phyloP scores from a whole-genome alignment of 2,888 invertebrate genomes.

The Sisyra nigra region DNA sequence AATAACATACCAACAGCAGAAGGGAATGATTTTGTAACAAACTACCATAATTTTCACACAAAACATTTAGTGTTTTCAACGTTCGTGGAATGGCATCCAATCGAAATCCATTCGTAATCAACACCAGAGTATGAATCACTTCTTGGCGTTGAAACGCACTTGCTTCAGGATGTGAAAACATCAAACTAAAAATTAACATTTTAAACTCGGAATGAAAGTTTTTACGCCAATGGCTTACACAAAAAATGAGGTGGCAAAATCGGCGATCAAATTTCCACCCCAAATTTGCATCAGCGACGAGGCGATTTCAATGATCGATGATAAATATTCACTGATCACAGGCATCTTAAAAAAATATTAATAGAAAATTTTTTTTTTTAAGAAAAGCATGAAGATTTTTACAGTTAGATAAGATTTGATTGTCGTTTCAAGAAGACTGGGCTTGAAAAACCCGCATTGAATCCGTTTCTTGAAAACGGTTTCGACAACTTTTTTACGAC shows the following conservation, averaged over 20 bases:
- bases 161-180: constrained; percentile 3
- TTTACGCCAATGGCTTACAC: constrained; percentile 27
- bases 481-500: constrained; percentile 43
- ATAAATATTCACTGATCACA: constrained; percentile 34
- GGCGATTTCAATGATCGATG: constrained; percentile 36
- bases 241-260: constrained; percentile 42
- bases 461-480: constrained; percentile 44
- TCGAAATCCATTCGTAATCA: constrained; percentile 15
- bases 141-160: constrained; percentile 4
- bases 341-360: constrained; percentile 10
- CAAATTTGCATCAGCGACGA: constrained; percentile 34
- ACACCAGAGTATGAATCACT: constrained; percentile 1
- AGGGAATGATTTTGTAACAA: constrained; percentile 37
- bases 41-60: constrained; percentile 27
- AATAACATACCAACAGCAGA: constrained; percentile 2
- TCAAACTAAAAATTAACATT: constrained; percentile 7
- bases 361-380: neutral
- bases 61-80: constrained; percentile 22
- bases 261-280: constrained; percentile 32
- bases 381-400: constrained; percentile 6
- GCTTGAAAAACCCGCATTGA: constrained; percentile 38
- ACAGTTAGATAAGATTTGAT: constrained; percentile 38
- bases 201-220: neutral
- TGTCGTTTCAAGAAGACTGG: constrained; percentile 35
- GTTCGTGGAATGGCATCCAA: constrained; percentile 10